phyloP scores from a whole-genome alignment of 2,888 invertebrate species.

The Parthenolecanium corni region DNA sequence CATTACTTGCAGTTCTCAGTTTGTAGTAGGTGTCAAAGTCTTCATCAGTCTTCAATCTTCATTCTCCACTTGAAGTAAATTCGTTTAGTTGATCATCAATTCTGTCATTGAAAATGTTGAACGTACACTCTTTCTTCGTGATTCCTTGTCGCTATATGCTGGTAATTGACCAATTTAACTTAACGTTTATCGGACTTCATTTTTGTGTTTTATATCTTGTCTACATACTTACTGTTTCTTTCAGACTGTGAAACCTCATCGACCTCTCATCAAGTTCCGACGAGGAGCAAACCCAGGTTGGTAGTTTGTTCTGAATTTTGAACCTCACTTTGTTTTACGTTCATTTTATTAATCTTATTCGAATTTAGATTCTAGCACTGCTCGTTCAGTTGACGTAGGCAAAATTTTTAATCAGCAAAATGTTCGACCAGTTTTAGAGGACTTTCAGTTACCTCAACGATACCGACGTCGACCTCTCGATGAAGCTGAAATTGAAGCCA shows the following conservation, averaged over 20 bases:
- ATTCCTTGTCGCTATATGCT: background rate
- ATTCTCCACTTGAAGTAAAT: too few species aligned
- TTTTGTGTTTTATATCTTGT: background rate
- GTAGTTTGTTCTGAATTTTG: background rate
- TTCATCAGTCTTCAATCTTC: too few species aligned
- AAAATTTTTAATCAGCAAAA: background rate
- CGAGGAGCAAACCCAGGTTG: conserved; percentile 33
- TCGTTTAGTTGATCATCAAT: too few species aligned
- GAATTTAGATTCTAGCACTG: background rate
- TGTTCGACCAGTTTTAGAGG: conserved; percentile 34
- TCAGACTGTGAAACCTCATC: conserved; percentile 35
- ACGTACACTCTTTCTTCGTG: too few species aligned
- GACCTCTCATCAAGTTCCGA: conserved; percentile 35
- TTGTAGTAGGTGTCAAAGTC: too few species aligned
- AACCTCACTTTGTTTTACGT: background rate
- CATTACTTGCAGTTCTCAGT: too few species aligned
- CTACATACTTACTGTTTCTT: conserved; percentile 25
- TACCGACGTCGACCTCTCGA: conserved; percentile 36
- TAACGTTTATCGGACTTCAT: background rate
- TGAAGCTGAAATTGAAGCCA: conserved; percentile 38
- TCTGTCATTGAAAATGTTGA: too few species aligned
- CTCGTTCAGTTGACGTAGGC: background rate
- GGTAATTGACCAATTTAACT: background rate
- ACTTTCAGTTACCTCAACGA: conserved; percentile 37
- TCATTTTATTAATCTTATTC: background rate